Percentiles rank a stretch among this genome's conserved stretches.
phyloP scores from a whole-genome alignment of 2,797 vertebrate genomes.

The Coregonus sp. region DNA sequence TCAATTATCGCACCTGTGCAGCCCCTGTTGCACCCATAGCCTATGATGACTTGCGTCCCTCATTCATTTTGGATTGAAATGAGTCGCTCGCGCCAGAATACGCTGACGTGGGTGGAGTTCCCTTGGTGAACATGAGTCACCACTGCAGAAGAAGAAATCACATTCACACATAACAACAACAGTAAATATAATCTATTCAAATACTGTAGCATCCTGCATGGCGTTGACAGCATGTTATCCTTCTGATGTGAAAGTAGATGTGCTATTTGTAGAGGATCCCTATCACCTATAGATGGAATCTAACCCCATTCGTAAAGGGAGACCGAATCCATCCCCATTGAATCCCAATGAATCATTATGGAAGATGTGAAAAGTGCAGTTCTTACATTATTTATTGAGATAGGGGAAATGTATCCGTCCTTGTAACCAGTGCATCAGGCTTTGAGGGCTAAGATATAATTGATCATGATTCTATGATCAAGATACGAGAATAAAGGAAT shows the following conservation, averaged over 20 bases:
- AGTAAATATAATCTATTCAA: no score
- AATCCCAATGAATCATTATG: constrained; percentile 30
- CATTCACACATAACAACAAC: constrained; percentile 5
- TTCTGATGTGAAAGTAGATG: constrained; percentile 10
- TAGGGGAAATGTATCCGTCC: constrained; percentile 62
- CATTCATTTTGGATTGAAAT: neutral
- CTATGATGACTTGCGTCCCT: neutral
- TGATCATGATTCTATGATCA: constrained; percentile 49
- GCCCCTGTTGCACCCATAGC: neutral
- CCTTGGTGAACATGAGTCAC: constrained; percentile 14
- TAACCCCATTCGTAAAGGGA: constrained; percentile 18
- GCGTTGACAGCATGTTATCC: neutral
- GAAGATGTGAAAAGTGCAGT: constrained; percentile 62
- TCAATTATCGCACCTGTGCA: neutral
- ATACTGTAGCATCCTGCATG: no score
- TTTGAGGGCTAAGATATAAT: constrained; percentile 49
- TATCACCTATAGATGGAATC: constrained; percentile 16
- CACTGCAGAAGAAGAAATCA: constrained; percentile 21
- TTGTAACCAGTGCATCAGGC: constrained; percentile 33
- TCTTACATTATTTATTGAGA: constrained; percentile 70
- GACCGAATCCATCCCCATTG: constrained; percentile 12
- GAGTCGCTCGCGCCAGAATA: neutral
- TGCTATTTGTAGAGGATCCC: constrained; percentile 18
- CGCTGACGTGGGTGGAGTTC: neutral
- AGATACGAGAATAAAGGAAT: constrained; percentile 42